Percentiles rank a stretch among this genome's conserved stretches.
Evolutionary conservation across 2,888 invertebrate genomes (phyloP).

Genomic region (Adelphocoris suturalis): DNA sequence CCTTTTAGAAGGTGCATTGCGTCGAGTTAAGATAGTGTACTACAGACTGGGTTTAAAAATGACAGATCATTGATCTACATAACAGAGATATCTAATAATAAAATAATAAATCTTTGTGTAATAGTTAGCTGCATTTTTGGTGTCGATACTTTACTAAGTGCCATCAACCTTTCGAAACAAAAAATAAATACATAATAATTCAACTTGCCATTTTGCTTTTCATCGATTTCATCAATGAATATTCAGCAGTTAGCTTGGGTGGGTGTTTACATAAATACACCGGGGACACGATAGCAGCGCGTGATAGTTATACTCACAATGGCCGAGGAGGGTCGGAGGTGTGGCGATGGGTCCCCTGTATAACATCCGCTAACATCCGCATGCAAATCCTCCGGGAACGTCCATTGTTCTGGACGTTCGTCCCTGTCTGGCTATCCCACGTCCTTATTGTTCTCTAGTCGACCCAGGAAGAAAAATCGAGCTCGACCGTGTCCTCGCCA

Average conservation of each 20-base stretch:
- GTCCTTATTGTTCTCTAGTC: constrained; percentile 48
- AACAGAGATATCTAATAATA: no score
- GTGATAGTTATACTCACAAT: constrained; percentile 35
- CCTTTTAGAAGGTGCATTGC: no score
- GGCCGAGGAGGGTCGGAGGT: constrained; percentile 37
- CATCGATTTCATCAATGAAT: background rate
- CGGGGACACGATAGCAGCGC: constrained; percentile 24
- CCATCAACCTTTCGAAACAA: no score
- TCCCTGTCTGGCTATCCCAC: constrained; percentile 55
- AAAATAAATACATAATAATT: background rate
- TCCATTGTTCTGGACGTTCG: constrained; percentile 55
- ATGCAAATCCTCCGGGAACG: constrained; percentile 33
- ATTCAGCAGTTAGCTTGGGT: constrained; percentile 29
- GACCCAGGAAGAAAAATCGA: background rate
- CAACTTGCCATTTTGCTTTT: background rate
- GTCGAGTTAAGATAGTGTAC: no score
- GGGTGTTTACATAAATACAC: constrained; percentile 24
- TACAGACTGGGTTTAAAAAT: no score
- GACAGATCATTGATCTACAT: no score
- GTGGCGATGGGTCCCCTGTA: constrained; percentile 42
- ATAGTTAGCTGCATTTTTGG: no score
- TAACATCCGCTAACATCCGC: background rate
- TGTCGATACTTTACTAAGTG: no score
- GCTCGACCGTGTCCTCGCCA: background rate
- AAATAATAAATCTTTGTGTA: no score